Base-by-base conservation (phyloP, 2,113 vertebrate genomes). In the Campylomormyrus numenius region DNA sequence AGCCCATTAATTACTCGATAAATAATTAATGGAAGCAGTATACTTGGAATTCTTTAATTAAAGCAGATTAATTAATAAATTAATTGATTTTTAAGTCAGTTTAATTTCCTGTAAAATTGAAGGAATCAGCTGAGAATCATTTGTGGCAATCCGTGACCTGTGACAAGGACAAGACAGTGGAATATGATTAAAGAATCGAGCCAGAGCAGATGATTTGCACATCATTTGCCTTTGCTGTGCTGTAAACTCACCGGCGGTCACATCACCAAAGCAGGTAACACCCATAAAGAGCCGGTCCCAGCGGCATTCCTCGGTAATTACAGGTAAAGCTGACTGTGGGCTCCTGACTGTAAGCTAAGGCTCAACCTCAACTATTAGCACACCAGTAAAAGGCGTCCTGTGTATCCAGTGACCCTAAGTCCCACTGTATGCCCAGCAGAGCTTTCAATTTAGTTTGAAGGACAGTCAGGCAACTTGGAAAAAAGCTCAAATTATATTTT, bases 71-170 rank as follows among this genome's bases (percentile, higher is more conserved):
- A 96, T 96, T 95, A 95, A 94, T 95, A 94, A 90, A 95, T 95
- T 95, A 96, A 96, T 96, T 96, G 95, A 95, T 95, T 96, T 90
- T 96, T 95, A 95, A 94, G 95, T 94, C 95, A 96, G 96, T 96
- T 95, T 89, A 93, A 94, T 95, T 95, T 95, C 92, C 93, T 93
- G 90, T 94, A 92, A 94, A 94, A 95, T 93, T 91, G 92, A 74
- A 91, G 90, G 91, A 93, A 93, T 95, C 95, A 93, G 92, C 90
- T 85, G 93, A 93, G 93, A 93, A 90, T 85, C 88, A 77, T 31
- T 39, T 90, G 2, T 89, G 91, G 89, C 90, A 85, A 77, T 70
- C 53, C 56, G 91, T 87, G 91, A 90, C 88, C 89, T 90, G 93
- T 56, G 90, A 93, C 89, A 91, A 95, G 93, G 94, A 93, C 89